phyloP scores from a whole-genome alignment of 1,140 invertebrate genomes.

The Planococcus citri region DNA sequence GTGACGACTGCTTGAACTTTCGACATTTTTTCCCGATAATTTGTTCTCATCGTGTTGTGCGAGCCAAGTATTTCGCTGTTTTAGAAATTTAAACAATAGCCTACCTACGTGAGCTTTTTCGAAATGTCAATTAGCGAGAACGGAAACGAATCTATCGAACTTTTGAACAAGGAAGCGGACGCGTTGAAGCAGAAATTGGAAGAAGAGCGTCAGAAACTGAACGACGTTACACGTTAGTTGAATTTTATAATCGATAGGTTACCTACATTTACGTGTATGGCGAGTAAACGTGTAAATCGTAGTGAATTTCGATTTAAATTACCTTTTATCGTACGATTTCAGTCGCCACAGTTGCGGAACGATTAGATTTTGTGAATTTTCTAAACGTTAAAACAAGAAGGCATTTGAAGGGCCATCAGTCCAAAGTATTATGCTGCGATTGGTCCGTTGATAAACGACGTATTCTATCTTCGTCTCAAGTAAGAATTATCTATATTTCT shows the following conservation, averaged over 20 bases:
- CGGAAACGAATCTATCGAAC: conserved; percentile 53
- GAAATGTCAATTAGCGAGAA: not conserved
- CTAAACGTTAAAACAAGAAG: conserved; percentile 85
- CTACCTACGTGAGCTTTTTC: not conserved
- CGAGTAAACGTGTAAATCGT: no score
- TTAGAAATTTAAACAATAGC: no score
- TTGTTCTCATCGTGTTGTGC: no score
- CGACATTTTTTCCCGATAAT: no score
- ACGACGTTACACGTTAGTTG: conserved; percentile 91
- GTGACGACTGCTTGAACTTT: no score
- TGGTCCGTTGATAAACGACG: conserved; percentile 98
- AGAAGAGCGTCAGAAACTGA: conserved; percentile 92
- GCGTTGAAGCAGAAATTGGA: conserved; percentile 83
- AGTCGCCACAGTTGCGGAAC: conserved; percentile 88
- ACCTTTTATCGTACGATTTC: conserved; percentile 31
- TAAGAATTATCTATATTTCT: conserved; percentile 30
- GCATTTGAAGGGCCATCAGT: conserved; percentile 93
- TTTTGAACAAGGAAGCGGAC: conserved; percentile 79
- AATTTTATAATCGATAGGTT: conserved; percentile 40
- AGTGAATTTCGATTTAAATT: no score
- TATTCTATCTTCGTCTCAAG: conserved; percentile 97
- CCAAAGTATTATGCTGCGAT: conserved; percentile 96
- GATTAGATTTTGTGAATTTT: conserved; percentile 74
- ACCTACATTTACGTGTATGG: no score
- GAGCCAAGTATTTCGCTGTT: no score